These are phyloP conservation scores for Parnassius glacialis DNA, from an alignment of 2,888 invertebrate species.

Conservation along the genomic window DNA sequence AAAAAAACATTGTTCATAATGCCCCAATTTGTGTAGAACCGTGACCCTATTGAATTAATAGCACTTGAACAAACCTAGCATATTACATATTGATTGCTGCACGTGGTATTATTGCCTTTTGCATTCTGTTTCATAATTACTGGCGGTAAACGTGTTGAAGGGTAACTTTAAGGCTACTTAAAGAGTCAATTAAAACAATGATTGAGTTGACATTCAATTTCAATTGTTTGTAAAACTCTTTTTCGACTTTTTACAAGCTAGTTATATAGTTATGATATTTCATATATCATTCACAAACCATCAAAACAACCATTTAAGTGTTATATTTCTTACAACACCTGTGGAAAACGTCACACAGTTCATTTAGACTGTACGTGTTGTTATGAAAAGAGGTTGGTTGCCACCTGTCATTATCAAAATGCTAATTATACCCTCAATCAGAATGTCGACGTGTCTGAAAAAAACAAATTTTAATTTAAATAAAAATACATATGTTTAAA, in stretches of 20 bases:
- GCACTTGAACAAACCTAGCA: slow-evolving; percentile 3
- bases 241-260: too few species aligned
- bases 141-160: slow-evolving; percentile 15
- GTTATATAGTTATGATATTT: too few species aligned
- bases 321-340: too few species aligned
- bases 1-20: too few species aligned
- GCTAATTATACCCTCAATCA: background rate
- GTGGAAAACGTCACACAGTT: too few species aligned
- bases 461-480: background rate
- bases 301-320: too few species aligned
- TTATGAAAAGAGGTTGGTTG: too few species aligned
- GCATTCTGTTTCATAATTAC: slow-evolving; percentile 12
- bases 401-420: background rate
- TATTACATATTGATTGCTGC: slow-evolving; percentile 5
- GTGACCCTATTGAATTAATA: background rate
- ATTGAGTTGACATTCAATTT: slow-evolving; percentile 2
- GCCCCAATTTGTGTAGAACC: background rate
- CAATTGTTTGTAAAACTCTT: too few species aligned
- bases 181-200: slow-evolving; percentile 14
- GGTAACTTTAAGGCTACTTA: slow-evolving; percentile 16
- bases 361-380: too few species aligned
- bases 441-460: background rate
- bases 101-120: slow-evolving; percentile 9
- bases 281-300: too few species aligned
- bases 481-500: background rate